Conservation (phyloP, 2,113 vertebrate species). For the Echinops telfairi region DNA sequence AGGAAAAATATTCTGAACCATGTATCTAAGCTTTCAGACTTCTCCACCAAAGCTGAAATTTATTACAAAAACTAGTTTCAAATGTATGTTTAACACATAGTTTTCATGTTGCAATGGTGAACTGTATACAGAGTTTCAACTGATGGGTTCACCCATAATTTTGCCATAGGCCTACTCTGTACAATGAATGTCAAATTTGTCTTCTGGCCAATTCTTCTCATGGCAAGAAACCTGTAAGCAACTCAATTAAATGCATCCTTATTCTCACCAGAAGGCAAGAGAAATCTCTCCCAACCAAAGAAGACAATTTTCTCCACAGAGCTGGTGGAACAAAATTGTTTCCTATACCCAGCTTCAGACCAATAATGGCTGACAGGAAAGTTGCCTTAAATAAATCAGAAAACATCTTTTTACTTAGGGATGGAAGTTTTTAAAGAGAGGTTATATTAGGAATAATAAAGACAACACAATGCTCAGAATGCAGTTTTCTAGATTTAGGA, state of each 20-base stretch:
- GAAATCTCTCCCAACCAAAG: background rate
- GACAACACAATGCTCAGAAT: background rate
- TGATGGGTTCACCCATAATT: background rate
- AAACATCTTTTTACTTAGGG: background rate
- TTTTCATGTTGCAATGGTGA: background rate
- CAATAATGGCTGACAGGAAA: background rate
- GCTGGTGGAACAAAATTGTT: background rate
- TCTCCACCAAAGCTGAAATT: background rate
- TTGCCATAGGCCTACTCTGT: background rate
- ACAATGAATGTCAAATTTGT: background rate
- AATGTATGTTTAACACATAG: background rate
- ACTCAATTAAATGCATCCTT: background rate
- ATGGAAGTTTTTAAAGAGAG: background rate
- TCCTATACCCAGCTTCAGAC: background rate
- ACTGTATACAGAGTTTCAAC: background rate
- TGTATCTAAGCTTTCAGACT: background rate
- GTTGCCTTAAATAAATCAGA: slow-evolving; percentile 1
- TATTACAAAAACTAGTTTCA: slow-evolving; percentile 27
- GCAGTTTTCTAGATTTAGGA: background rate
- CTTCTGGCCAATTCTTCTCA: too few species aligned
- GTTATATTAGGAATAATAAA: background rate
- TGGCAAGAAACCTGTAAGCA: background rate
- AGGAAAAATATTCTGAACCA: background rate
- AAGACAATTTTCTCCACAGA: background rate
- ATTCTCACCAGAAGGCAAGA: background rate